Conservation (phyloP, 2,113 vertebrate genomes). For the Camelus dromedarius region DNA sequence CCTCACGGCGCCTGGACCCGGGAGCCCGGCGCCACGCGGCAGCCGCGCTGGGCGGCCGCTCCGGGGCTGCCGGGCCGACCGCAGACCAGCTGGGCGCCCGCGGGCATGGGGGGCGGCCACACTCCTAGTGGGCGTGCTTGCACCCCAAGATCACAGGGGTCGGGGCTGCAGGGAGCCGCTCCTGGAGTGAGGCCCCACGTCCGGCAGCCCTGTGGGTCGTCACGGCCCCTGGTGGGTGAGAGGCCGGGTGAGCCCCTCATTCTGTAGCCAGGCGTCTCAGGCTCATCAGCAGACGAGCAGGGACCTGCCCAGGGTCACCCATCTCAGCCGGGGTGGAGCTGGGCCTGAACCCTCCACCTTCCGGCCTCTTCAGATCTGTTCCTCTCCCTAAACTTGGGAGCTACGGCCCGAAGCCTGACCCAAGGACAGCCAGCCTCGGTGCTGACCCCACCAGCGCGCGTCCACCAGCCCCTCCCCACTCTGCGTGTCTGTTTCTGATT, state of each 20-base stretch:
- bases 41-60: not conserved
- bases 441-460: not conserved
- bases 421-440: not conserved
- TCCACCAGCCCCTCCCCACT: too few species aligned
- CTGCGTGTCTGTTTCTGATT: accelerated
- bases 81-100: accelerated
- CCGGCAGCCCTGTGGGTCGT: not conserved
- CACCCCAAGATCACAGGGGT: not conserved
- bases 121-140: accelerated
- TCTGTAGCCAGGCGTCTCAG: not conserved
- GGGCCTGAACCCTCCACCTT: not conserved
- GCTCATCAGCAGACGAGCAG: not conserved
- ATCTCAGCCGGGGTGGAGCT: not conserved
- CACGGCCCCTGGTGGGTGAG: accelerated
- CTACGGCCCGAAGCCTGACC: not conserved
- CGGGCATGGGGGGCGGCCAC: accelerated
- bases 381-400: too few species aligned
- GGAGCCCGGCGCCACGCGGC: too few species aligned
- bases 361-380: not conserved
- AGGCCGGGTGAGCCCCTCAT: not conserved
- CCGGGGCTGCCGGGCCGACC: accelerated
- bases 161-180: accelerated
- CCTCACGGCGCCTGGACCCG: not conserved
- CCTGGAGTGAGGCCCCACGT: not conserved
- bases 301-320: too few species aligned